A percentile compares a stretch with the other conserved stretches of the same genome.
phyloP scores from a whole-genome alignment of 1,140 invertebrate genomes.

The Centruroides vittatus region DNA sequence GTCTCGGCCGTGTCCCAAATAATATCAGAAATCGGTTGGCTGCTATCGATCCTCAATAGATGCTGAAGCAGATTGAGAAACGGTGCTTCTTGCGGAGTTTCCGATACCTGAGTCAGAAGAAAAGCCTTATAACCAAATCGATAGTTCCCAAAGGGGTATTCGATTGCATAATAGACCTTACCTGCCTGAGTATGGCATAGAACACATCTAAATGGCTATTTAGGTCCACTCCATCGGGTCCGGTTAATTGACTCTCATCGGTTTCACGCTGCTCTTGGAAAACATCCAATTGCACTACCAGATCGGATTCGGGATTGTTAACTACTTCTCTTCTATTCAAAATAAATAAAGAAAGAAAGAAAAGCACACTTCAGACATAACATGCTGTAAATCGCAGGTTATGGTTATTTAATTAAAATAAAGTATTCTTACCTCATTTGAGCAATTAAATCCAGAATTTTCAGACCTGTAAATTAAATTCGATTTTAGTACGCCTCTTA shows the following conservation, averaged over 20 bases:
- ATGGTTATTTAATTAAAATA: no score
- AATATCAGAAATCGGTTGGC: slow-evolving; percentile 59
- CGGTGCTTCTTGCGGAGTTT: slow-evolving; percentile 82
- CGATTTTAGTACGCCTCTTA: background rate
- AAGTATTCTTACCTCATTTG: background rate
- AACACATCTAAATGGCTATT: slow-evolving; percentile 85
- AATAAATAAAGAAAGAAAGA: background rate
- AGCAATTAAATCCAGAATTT: background rate
- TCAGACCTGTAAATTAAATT: background rate
- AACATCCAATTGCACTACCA: slow-evolving; percentile 78
- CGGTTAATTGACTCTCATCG: slow-evolving; percentile 63
- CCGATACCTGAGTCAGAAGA: slow-evolving; percentile 50
- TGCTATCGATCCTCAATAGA: slow-evolving; percentile 64
- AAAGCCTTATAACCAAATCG: background rate
- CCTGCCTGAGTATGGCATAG: slow-evolving; percentile 74
- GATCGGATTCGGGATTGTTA: slow-evolving; percentile 36
- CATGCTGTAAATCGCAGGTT: no score
- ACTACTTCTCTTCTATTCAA: background rate
- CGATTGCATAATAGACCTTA: slow-evolving; percentile 2
- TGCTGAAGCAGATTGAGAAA: slow-evolving; percentile 86
- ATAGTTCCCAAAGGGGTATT: background rate
- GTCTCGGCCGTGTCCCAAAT: slow-evolving; percentile 86
- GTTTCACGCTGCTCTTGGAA: slow-evolving; percentile 82
- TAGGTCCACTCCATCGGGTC: slow-evolving; percentile 57
- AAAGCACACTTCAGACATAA: no score